These are phyloP conservation scores for Gastrophryne carolinensis DNA, from an alignment of 2,797 vertebrate species.

Conservation along the genomic window DNA sequence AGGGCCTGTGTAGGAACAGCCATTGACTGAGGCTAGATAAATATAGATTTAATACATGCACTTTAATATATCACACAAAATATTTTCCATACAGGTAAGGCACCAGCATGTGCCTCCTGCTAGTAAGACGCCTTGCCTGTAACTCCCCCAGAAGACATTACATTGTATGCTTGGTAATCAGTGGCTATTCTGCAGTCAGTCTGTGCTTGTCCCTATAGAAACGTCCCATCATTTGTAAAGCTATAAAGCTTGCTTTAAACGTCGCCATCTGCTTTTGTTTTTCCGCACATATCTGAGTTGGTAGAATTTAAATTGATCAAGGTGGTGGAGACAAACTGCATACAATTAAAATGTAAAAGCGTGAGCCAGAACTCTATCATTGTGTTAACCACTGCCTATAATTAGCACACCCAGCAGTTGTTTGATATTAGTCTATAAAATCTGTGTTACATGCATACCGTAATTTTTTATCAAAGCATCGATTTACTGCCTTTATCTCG, in stretches of 20 bases:
- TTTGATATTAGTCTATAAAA: neutral
- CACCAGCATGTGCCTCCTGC: too few relatives aligned
- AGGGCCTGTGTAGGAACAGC: too few relatives aligned
- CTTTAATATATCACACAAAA: too few relatives aligned
- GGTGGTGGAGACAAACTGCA: neutral
- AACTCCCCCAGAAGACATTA: too few relatives aligned
- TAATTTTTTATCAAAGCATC: too few relatives aligned
- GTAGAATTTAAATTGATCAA: neutral
- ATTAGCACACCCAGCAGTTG: neutral
- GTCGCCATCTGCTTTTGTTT: conserved; percentile 27
- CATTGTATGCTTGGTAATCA: neutral
- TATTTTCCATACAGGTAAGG: too few relatives aligned
- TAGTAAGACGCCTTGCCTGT: too few relatives aligned
- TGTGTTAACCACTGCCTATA: neutral
- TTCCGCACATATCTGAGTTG: neutral
- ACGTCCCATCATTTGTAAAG: neutral
- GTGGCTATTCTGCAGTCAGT: neutral
- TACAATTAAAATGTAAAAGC: neutral
- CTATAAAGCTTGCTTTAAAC: conserved; percentile 5
- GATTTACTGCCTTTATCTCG: too few relatives aligned
- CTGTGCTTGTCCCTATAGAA: neutral
- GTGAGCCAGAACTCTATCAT: neutral
- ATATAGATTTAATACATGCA: too few relatives aligned
- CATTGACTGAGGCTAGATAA: too few relatives aligned
- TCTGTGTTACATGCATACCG: too few relatives aligned